Percentiles rank a stretch among this genome's conserved stretches.
These are phyloP conservation scores for Stenodera caucasica DNA, from an alignment of 2,888 invertebrate genomes.

Conservation along the genomic window DNA sequence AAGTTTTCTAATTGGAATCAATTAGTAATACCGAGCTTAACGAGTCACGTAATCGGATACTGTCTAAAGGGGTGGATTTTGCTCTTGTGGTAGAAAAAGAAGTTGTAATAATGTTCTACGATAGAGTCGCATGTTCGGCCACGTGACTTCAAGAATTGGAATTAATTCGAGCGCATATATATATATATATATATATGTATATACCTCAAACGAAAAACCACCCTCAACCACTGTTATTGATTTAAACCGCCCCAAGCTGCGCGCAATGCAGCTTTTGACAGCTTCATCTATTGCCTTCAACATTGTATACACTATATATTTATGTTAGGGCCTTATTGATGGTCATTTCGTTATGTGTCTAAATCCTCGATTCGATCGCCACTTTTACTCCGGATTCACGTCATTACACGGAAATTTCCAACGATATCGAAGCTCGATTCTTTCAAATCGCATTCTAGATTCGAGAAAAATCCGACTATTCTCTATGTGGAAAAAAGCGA, in stretches of 20 bases:
- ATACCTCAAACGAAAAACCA: slow-evolving; percentile 31
- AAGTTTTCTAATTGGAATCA: not conserved
- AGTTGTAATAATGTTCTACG: not conserved
- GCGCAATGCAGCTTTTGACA: slow-evolving; percentile 44
- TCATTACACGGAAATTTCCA: slow-evolving; percentile 17
- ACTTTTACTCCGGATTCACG: slow-evolving; percentile 23
- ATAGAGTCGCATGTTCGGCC: slow-evolving; percentile 23
- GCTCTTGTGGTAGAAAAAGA: not conserved
- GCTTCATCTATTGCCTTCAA: slow-evolving; percentile 39
- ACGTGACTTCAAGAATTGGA: slow-evolving; percentile 39
- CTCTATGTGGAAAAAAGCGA: too few relatives aligned
- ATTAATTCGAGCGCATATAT: slow-evolving; percentile 40
- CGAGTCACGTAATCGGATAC: slow-evolving; percentile 1
- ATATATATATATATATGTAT: not conserved
- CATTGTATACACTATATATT: slow-evolving; percentile 8
- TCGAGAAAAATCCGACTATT: too few relatives aligned
- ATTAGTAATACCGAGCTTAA: not conserved
- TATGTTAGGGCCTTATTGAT: slow-evolving; percentile 35
- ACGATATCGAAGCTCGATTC: slow-evolving; percentile 15
- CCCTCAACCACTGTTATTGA: slow-evolving; percentile 39
- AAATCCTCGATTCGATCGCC: slow-evolving; percentile 45
- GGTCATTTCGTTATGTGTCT: slow-evolving; percentile 48
- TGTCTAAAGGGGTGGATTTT: not conserved
- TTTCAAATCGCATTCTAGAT: slow-evolving; percentile 8
- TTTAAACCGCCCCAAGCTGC: slow-evolving; percentile 45